Conservation (phyloP, 2,888 invertebrate species). For the Nesidiocoris tenuis region DNA sequence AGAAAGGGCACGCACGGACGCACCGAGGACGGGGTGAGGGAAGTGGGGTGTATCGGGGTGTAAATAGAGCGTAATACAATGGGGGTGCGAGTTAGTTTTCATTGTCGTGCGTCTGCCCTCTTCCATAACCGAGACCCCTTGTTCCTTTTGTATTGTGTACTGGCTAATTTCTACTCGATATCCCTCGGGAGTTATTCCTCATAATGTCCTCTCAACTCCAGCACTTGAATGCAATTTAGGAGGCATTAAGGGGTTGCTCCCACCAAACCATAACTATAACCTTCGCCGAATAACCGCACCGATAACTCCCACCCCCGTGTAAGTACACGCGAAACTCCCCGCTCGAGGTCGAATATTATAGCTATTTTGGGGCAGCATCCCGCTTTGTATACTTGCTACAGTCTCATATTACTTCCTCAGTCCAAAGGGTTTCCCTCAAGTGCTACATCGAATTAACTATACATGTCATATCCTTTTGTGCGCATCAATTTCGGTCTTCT, state of each 20-base stretch:
- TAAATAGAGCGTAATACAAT: conserved; percentile 40
- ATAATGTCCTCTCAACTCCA: conserved; percentile 19
- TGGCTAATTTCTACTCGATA: conserved; percentile 40
- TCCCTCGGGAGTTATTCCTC: conserved; percentile 39
- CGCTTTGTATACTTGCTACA: conserved; percentile 25
- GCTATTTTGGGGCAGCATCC: conserved; percentile 12
- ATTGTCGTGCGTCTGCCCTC: conserved; percentile 11
- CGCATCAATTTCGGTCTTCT: no score
- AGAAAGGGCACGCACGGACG: background rate
- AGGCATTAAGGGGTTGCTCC: conserved; percentile 14
- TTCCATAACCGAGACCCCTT: background rate
- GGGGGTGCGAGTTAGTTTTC: conserved; percentile 31
- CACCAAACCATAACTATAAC: background rate
- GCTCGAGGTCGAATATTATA: background rate
- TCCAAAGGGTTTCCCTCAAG: background rate
- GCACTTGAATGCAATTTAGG: conserved; percentile 35
- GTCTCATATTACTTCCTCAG: conserved; percentile 34
- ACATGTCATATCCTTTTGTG: conserved; percentile 26
- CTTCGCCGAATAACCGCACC: background rate
- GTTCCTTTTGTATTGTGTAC: conserved; percentile 18
- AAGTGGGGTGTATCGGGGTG: conserved; percentile 12
- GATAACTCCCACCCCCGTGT: no score
- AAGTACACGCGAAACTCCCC: no score
- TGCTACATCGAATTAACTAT: background rate
- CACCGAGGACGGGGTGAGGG: background rate